Base-by-base conservation (phyloP, 1,140 invertebrate species). In the Geopemphigus sp. region DNA sequence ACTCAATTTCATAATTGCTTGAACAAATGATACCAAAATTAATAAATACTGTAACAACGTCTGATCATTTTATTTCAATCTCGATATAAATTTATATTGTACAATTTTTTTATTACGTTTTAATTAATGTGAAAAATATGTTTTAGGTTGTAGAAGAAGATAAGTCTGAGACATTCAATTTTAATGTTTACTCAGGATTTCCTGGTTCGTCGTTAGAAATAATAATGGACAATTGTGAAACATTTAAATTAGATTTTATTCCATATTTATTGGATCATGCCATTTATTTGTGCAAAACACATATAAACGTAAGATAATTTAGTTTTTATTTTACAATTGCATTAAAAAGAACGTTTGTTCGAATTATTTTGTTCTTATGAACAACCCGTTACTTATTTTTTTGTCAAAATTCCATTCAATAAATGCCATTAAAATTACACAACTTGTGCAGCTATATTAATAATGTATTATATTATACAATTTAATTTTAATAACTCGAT, bases 121-220 rank as follows among this genome's bases (percentile, higher is more conserved):
- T 47, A 45, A 10, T 22, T 26, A 50, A 68, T 54, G 1, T 14
- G 0, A 53, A 39, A 63, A 19, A 22, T 74, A 14, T 74, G 1
- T 78, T 78, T 2, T 63, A 78, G 74, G 19, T 63, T 47, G 8
- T 26, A 26, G 74, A 47, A 26, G 24, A 78, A 5, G 10, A 19
- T 15, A 26, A 63, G 10, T 10, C 29, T 47, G 74, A 39, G 15
- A 15, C 32, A 4, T 10, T 10, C 39, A 56, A 8, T 19, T 78
- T 78, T n/a, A 78, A 78, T 19, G n/a, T 78, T n/a, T 78, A 78
- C 32, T 78, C 74, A 26, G 74, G 74, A 24, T 61, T n/a, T 47
- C 57, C 54, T 22, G 56, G 56, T 50, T 78, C 74, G 26, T 59
- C 74, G 29, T 78, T 78, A 63, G 74, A 78, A 19, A 39, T 24